A percentile compares a stretch with the other conserved stretches of the same genome.
Conservation (phyloP, 2,113 vertebrate genomes). For the Pomatostomus ruficeps region DNA sequence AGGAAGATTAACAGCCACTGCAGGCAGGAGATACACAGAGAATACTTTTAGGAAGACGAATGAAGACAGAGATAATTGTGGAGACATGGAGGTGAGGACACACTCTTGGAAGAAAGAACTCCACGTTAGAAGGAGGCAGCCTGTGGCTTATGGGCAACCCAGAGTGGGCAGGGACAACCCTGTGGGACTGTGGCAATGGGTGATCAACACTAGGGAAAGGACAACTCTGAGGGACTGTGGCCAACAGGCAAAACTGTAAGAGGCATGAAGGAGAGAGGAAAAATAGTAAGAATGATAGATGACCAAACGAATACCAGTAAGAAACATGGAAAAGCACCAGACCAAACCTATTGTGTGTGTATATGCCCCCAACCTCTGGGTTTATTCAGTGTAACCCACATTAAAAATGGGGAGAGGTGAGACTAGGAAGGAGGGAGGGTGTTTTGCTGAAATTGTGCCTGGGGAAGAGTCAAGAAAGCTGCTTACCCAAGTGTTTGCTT, state of each 20-base stretch:
- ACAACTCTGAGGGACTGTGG: not conserved
- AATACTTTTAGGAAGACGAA: not conserved
- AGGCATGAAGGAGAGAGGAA: not conserved
- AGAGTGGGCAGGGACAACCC: not conserved
- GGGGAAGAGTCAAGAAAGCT: not conserved
- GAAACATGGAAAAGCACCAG: not conserved
- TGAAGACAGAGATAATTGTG: not conserved
- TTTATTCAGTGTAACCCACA: not conserved
- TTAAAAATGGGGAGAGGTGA: not conserved
- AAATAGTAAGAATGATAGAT: not conserved
- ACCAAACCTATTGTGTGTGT: fast-evolving
- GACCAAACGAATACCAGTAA: not conserved
- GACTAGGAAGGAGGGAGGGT: not conserved
- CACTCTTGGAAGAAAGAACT: not conserved
- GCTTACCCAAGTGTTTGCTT: not conserved
- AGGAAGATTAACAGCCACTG: not conserved
- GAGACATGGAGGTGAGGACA: not conserved
- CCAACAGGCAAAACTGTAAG: not conserved
- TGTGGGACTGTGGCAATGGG: not conserved
- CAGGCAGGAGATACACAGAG: not conserved
- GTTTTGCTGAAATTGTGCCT: not conserved
- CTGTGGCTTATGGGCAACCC: fast-evolving
- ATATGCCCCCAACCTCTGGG: not conserved
- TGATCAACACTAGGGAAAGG: not conserved
- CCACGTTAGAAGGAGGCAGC: not conserved